These are phyloP conservation scores for Ephydatia muelleri DNA, from an alignment of 37 sponge, comb jelly and placozoan genomes.

Conservation along the genomic window DNA sequence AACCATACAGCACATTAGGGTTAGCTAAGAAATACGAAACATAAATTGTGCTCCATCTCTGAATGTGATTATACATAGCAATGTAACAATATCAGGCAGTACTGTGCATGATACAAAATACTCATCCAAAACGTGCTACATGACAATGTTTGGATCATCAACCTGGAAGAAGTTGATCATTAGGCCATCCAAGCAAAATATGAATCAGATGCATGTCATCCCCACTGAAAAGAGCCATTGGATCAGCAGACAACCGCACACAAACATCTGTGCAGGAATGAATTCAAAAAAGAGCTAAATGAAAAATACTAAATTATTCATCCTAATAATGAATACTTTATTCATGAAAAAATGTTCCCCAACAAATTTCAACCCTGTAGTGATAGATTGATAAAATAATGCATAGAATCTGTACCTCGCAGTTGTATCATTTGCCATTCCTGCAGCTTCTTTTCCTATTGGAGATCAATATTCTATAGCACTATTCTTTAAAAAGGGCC, in stretches of 20 bases:
- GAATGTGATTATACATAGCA: no score
- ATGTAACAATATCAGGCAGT: no score
- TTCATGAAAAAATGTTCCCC: no score
- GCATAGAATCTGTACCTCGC: slow-evolving; percentile 3
- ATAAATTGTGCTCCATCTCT: no score
- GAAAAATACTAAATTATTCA: background rate
- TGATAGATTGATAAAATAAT: background rate
- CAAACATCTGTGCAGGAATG: slow-evolving; percentile 15
- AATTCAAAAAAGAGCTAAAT: background rate
- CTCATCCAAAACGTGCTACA: no score
- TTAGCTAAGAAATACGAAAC: no score
- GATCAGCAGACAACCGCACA: background rate
- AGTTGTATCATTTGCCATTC: slow-evolving; percentile 4
- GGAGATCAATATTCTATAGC: background rate
- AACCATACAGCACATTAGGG: no score
- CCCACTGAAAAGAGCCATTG: background rate
- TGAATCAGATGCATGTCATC: slow-evolving; percentile 16
- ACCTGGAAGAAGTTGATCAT: slow-evolving; percentile 51
- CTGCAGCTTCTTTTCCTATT: slow-evolving; percentile 7
- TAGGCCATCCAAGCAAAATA: slow-evolving; percentile 37
- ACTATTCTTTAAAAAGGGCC: background rate
- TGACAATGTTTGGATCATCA: no score
- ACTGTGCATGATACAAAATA: no score
- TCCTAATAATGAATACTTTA: background rate
- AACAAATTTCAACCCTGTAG: no score